phyloP scores from a whole-genome alignment of 2,888 invertebrate genomes.

The Drosophila cognata region DNA sequence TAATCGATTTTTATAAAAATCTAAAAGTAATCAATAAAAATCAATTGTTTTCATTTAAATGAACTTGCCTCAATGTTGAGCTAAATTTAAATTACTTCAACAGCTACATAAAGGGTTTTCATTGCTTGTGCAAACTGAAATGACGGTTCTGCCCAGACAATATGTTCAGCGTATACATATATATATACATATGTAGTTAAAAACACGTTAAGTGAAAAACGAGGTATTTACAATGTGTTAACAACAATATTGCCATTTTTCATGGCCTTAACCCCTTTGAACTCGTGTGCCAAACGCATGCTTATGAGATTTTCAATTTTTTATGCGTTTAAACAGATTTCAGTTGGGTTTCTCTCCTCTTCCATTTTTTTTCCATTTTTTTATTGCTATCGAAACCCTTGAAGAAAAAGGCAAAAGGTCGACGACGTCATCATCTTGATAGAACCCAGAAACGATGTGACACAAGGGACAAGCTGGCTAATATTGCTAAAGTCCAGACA shows the following conservation, averaged over 20 bases:
- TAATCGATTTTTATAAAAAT: not conserved
- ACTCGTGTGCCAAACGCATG: slow-evolving; percentile 79
- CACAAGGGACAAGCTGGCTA: slow-evolving; percentile 78
- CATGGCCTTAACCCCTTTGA: slow-evolving; percentile 62
- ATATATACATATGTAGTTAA: slow-evolving; percentile 62
- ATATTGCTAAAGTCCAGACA: slow-evolving; percentile 57
- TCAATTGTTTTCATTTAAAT: not conserved
- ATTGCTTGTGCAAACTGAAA: not conserved
- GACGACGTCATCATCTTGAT: slow-evolving; percentile 70
- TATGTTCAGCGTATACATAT: slow-evolving; percentile 28
- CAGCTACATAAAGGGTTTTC: no score
- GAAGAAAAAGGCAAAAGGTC: slow-evolving; percentile 54
- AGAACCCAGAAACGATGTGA: slow-evolving; percentile 70
- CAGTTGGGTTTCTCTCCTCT: slow-evolving; percentile 25
- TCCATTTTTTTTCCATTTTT: not conserved
- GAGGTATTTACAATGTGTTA: slow-evolving; percentile 84
- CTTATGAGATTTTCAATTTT: slow-evolving; percentile 83
- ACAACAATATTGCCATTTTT: slow-evolving; percentile 80
- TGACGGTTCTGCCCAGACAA: not conserved
- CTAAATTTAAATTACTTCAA: not conserved
- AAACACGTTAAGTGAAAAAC: slow-evolving; percentile 82
- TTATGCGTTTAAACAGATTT: slow-evolving; percentile 83
- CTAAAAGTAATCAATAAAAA: not conserved
- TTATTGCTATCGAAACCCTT: slow-evolving; percentile 67
- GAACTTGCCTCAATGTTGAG: not conserved